phyloP scores from a whole-genome alignment of 2,113 vertebrate species.

The Xenopus laevis region DNA sequence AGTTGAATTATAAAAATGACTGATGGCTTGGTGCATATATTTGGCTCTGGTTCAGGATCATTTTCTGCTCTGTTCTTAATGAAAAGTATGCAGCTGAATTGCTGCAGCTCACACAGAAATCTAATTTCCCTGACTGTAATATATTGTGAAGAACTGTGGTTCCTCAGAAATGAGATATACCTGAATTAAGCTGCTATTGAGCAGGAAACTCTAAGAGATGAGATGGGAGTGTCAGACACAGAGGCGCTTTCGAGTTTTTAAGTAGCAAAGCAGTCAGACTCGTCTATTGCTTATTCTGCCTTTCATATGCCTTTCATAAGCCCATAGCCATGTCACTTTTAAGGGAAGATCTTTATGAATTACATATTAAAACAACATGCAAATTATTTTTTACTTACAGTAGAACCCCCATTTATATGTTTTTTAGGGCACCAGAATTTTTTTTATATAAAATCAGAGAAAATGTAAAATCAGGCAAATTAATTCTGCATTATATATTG shows the following conservation, averaged over 20 bases:
- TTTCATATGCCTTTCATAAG: background rate
- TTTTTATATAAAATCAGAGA: no score
- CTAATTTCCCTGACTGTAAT: conserved; percentile 30
- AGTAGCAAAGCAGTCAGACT: background rate
- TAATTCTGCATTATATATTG: no score
- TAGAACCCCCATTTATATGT: no score
- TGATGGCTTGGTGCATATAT: conserved; percentile 1
- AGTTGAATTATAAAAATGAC: conserved; percentile 25
- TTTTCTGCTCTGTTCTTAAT: conserved; percentile 29
- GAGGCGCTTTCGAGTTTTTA: background rate
- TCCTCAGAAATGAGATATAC: conserved; percentile 9
- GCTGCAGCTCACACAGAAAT: conserved; percentile 29
- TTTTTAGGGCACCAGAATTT: no score
- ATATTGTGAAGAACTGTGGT: conserved; percentile 8
- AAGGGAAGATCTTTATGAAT: background rate
- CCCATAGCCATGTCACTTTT: background rate
- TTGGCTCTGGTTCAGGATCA: conserved; percentile 25
- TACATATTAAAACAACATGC: no score
- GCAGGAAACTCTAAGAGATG: conserved; percentile 9
- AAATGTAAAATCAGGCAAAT: no score
- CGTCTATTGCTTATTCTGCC: background rate
- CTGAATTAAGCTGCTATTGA: conserved; percentile 18
- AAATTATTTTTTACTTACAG: no score
- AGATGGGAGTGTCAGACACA: conserved; percentile 9
- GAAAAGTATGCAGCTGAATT: conserved; percentile 30